A percentile compares a stretch with the other conserved stretches of the same genome.
These are phyloP conservation scores for Mormyrops boulengeri DNA, from an alignment of 2,797 vertebrate genomes.

Conservation along the genomic window DNA sequence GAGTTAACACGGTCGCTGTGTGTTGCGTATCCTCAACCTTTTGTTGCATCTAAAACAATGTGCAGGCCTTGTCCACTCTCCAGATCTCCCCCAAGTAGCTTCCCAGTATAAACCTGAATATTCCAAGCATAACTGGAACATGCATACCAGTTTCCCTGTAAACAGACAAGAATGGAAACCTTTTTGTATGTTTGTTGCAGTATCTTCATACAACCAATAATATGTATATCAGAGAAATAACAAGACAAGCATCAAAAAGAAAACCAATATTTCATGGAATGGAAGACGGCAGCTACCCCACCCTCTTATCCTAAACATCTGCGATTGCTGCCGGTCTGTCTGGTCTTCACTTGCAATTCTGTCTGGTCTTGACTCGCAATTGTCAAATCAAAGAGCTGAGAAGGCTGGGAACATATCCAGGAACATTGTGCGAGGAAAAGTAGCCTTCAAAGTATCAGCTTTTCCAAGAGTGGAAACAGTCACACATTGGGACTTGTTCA, in stretches of 20 bases:
- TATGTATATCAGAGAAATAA: neutral
- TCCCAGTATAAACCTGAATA: neutral
- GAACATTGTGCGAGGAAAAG: neutral
- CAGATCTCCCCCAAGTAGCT: neutral
- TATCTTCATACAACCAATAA: neutral
- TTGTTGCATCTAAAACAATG: neutral
- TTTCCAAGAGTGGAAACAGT: neutral
- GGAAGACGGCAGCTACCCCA: neutral
- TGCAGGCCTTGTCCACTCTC: neutral
- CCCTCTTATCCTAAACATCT: neutral
- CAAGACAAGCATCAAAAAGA: neutral
- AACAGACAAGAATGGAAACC: neutral
- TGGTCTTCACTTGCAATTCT: neutral
- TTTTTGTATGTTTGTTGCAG: neutral
- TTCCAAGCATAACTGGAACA: neutral
- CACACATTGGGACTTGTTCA: neutral
- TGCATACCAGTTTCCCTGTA: neutral
- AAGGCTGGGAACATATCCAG: neutral
- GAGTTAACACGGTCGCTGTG: neutral
- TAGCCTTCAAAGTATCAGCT: neutral
- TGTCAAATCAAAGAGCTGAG: neutral
- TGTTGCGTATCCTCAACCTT: neutral
- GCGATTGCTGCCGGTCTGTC: neutral
- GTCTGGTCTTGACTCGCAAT: neutral
- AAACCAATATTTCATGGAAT: neutral